These are phyloP conservation scores for Eupsilia transversa DNA, from an alignment of 2,888 invertebrate genomes.

Conservation along the genomic window DNA sequence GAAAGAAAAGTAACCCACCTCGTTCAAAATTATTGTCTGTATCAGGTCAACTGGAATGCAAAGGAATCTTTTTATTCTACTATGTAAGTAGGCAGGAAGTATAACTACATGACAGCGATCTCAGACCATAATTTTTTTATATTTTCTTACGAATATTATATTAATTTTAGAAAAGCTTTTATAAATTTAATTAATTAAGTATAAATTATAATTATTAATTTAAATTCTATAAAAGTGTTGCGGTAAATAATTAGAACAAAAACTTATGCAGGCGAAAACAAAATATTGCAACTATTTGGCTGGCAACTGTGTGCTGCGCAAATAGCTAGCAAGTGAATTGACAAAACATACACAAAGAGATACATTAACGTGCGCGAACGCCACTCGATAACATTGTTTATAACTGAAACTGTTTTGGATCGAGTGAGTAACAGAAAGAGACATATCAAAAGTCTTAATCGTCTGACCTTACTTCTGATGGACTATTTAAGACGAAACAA, in stretches of 20 bases:
- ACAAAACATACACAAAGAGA: slow-evolving; percentile 47
- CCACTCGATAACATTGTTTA: slow-evolving; percentile 58
- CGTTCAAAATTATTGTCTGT: background rate
- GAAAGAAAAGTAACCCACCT: background rate
- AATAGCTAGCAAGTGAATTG: slow-evolving; percentile 42
- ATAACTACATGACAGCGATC: background rate
- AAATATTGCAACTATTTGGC: background rate
- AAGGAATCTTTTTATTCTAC: background rate
- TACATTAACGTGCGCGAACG: slow-evolving; percentile 38
- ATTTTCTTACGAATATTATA: background rate
- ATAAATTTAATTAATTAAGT: too few relatives aligned
- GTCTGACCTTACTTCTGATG: background rate
- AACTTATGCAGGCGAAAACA: background rate
- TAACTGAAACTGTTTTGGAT: slow-evolving; percentile 28
- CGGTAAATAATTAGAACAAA: too few relatives aligned
- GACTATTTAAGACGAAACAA: background rate
- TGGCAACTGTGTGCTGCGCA: slow-evolving; percentile 30
- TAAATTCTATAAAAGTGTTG: too few relatives aligned
- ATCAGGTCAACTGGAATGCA: background rate
- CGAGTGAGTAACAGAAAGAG: slow-evolving; percentile 3
- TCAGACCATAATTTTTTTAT: background rate
- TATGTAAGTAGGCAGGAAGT: background rate
- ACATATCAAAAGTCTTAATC: slow-evolving; percentile 10
- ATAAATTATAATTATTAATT: too few relatives aligned
- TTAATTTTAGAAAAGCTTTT: too few relatives aligned